A percentile compares a stretch with the other conserved stretches of the same genome.
Conservation (phyloP, 35 echinoderm and acorn worm genomes). For the Heliocidaris tuberculata region DNA sequence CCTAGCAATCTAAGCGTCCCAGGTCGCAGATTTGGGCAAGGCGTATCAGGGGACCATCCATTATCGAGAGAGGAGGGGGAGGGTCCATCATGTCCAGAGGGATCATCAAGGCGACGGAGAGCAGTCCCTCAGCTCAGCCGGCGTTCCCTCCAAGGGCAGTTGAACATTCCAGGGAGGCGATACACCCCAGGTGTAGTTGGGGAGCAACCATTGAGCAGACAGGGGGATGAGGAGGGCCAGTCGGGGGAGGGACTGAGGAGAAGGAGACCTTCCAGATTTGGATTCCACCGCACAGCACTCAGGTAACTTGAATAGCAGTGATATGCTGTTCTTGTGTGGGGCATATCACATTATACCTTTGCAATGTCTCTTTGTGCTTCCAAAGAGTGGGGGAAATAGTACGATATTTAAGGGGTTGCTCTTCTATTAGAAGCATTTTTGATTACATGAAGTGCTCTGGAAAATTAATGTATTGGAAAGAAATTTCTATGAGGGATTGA, state of each 20-base stretch:
- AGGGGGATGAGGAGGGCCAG: conserved; percentile 48
- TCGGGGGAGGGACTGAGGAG: conserved; percentile 31
- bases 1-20: background rate
- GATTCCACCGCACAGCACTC: conserved; percentile 31
- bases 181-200: background rate
- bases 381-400: no score
- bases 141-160: background rate
- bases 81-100: background rate
- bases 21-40: conserved; percentile 13
- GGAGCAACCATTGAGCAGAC: conserved; percentile 1
- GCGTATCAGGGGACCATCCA: background rate
- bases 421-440: no score
- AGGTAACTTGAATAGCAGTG: background rate
- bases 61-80: conserved; percentile 23
- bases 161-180: conserved; percentile 6
- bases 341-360: no score
- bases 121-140: background rate
- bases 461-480: no score
- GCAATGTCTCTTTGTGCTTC: no score
- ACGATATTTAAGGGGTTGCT: no score
- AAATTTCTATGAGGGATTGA: no score
- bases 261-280: conserved; percentile 35
- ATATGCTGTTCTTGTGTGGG: no score
- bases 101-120: background rate
- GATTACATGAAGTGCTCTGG: no score